Conservation (phyloP, 1,140 invertebrate species). For the Lepidurus apus region DNA sequence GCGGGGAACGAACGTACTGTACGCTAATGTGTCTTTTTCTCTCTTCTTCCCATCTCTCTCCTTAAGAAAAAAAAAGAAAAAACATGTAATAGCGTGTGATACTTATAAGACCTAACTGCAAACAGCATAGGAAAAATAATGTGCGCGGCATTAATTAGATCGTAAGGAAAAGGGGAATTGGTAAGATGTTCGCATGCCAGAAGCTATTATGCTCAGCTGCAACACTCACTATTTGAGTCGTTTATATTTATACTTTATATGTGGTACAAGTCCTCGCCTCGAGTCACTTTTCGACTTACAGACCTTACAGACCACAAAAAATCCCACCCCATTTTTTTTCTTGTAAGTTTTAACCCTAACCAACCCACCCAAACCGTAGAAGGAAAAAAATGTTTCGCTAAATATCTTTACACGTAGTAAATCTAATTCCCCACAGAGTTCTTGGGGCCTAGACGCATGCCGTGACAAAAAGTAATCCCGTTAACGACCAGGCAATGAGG, state of each 20-base stretch:
- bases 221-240: no score
- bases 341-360: no score
- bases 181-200: background rate
- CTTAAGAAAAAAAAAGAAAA: no score
- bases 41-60: no score
- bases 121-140: background rate
- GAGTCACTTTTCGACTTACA: background rate
- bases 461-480: background rate
- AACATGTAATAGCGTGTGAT: no score
- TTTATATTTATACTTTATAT: no score
- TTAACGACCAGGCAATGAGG: slow-evolving; percentile 9
- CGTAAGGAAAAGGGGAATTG: background rate
- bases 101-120: background rate
- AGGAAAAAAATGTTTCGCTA: background rate
- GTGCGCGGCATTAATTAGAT: background rate
- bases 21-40: no score
- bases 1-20: background rate
- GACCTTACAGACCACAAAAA: background rate
- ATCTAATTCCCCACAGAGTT: background rate
- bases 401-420: background rate
- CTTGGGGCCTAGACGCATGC: background rate
- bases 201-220: background rate
- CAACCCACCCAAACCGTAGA: no score
- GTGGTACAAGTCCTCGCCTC: background rate
- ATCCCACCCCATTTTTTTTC: no score